phyloP scores from a whole-genome alignment of 2,797 vertebrate genomes.

The Tapirus indicus region DNA sequence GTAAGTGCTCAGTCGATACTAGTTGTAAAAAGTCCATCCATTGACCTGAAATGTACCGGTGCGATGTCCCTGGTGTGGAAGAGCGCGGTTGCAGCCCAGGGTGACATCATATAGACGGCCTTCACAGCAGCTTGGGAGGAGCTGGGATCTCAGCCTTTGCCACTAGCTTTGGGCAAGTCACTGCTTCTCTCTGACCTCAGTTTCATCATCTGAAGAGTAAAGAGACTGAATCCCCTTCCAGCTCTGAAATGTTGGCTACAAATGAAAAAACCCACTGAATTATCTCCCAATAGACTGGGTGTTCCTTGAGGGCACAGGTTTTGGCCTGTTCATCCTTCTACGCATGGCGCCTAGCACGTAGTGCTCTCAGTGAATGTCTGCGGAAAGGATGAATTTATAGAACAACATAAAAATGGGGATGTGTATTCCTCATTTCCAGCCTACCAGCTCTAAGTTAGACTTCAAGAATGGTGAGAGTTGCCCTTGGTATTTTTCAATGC shows the following conservation, averaged over 20 bases:
- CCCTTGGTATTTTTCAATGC: not conserved
- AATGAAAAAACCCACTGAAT: not conserved
- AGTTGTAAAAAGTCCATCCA: not conserved
- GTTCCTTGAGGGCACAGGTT: not conserved
- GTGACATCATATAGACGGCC: not conserved
- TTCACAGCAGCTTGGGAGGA: fast-evolving
- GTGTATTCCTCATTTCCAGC: not conserved
- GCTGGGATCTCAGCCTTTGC: not conserved
- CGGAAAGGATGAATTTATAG: not conserved
- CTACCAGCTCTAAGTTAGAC: not conserved
- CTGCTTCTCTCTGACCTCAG: not conserved
- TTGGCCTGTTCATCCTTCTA: not conserved
- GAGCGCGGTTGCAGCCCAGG: not conserved
- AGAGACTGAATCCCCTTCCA: not conserved
- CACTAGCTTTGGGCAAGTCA: not conserved
- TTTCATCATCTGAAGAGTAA: not conserved
- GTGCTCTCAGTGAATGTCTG: not conserved
- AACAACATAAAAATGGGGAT: not conserved
- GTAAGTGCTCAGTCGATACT: not conserved
- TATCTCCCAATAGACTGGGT: not conserved
- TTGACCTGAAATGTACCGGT: not conserved
- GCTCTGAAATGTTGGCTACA: not conserved
- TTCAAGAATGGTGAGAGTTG: not conserved
- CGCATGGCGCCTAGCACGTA: not conserved
- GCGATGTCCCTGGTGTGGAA: not conserved